Conservation (phyloP, 2,888 invertebrate species). For the Mamestra brassicae region DNA sequence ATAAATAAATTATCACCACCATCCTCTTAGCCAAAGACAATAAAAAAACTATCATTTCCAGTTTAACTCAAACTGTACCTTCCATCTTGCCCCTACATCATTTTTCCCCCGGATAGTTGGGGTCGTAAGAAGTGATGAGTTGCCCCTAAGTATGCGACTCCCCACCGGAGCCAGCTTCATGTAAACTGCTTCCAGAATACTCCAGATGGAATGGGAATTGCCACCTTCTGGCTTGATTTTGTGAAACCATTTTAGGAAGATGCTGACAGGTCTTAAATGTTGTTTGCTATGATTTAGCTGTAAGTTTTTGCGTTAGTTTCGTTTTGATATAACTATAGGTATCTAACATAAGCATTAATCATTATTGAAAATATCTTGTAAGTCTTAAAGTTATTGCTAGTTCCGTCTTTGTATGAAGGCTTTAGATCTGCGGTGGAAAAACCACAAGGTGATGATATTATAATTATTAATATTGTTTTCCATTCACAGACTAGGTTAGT, state of each 20-base stretch:
- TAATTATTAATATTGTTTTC: not conserved
- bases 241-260: slow-evolving; percentile 47
- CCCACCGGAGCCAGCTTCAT: slow-evolving; percentile 62
- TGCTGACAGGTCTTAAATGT: slow-evolving; percentile 23
- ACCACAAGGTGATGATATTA: slow-evolving; percentile 15
- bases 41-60: slow-evolving; percentile 6
- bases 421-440: not conserved
- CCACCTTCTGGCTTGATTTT: slow-evolving; percentile 43
- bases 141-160: slow-evolving; percentile 65
- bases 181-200: slow-evolving; percentile 56
- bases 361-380: not conserved
- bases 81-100: slow-evolving; percentile 57
- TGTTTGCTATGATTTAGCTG: slow-evolving; percentile 5
- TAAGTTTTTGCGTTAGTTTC: too few species aligned
- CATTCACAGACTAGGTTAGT: not conserved
- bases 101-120: slow-evolving; percentile 69
- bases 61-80: not conserved
- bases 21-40: not conserved
- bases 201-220: slow-evolving; percentile 64
- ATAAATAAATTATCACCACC: too few species aligned
- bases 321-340: not conserved
- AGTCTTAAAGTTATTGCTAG: not conserved
- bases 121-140: slow-evolving; percentile 75
- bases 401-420: not conserved
- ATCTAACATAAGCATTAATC: not conserved